A percentile compares a stretch with the other conserved stretches of the same genome.
Conservation (phyloP, 53 echinoderm and acorn worm species). For the Holothuria scabra region DNA sequence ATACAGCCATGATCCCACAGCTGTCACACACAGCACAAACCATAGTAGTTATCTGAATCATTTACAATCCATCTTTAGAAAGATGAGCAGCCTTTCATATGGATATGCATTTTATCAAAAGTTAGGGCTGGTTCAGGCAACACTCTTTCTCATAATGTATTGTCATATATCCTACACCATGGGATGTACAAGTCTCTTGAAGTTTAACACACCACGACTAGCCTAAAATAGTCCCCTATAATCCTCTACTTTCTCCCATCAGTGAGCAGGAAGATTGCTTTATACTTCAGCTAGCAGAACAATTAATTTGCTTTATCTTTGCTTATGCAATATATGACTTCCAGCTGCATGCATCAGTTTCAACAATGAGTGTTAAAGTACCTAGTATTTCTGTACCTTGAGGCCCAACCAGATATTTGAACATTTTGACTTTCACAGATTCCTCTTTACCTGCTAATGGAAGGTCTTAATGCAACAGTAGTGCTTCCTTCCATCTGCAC, state of each 20-base stretch:
- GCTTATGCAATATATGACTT: no score
- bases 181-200: background rate
- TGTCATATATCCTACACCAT: constrained; percentile 42
- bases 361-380: background rate
- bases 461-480: constrained; percentile 26
- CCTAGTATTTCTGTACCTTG: constrained; percentile 28
- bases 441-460: background rate
- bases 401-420: constrained; percentile 38
- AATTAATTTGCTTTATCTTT: no score
- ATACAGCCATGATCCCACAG: no score
- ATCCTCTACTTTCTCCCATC: no score
- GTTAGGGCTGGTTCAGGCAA: constrained; percentile 32
- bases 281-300: no score
- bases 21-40: constrained; percentile 24
- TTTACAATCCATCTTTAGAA: constrained; percentile 29
- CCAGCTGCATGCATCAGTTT: background rate
- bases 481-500: constrained; percentile 48
- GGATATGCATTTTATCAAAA: constrained; percentile 26
- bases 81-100: constrained; percentile 43
- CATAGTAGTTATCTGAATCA: constrained; percentile 15
- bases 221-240: no score
- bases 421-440: constrained; percentile 32
- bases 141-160: constrained; percentile 46
- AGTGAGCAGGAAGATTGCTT: no score
- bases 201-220: no score